Evolutionary conservation across 2,113 vertebrate species (phyloP).

Genomic region (Mola mola): DNA sequence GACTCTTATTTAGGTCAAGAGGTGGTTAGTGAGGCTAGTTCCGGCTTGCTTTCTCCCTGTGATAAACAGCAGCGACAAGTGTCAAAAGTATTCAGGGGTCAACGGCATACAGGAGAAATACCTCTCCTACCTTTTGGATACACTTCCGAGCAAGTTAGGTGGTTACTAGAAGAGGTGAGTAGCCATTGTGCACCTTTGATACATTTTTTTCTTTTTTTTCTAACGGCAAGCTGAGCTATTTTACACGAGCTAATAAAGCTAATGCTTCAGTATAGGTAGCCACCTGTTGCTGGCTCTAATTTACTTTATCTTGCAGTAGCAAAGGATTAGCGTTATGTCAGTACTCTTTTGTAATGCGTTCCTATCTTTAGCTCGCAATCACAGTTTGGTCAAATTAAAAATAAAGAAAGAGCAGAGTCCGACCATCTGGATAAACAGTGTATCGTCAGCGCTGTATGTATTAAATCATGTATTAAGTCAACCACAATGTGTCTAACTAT

Average conservation of each 20-base stretch:
- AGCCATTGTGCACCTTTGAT: rapidly evolving
- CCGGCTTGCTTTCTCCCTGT: slow-evolving; percentile 43
- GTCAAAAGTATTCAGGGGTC: slow-evolving; percentile 48
- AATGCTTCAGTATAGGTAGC: slow-evolving; percentile 36
- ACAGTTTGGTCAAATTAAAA: background rate
- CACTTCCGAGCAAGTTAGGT: background rate
- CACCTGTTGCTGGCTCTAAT: slow-evolving; percentile 68
- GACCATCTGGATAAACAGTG: too few species aligned
- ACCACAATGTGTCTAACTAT: background rate
- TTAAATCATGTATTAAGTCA: background rate
- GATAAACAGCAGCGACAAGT: slow-evolving; percentile 56
- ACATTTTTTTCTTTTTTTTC: background rate
- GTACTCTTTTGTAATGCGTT: slow-evolving; percentile 3
- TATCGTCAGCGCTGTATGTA: too few species aligned
- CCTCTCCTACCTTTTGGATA: slow-evolving; percentile 1
- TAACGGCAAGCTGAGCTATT: slow-evolving; percentile 6
- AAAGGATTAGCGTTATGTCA: slow-evolving; percentile 41
- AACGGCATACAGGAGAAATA: background rate
- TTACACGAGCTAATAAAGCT: slow-evolving; percentile 35
- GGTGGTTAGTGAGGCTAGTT: slow-evolving; percentile 53
- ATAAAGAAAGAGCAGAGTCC: background rate
- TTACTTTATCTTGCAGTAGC: slow-evolving; percentile 18
- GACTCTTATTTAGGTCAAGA: slow-evolving; percentile 12
- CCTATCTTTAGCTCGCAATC: background rate
- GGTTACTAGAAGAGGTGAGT: slow-evolving; percentile 29